These are phyloP conservation scores for Elymnias hypermnestra DNA, from an alignment of 1,140 invertebrate species.

Conservation along the genomic window DNA sequence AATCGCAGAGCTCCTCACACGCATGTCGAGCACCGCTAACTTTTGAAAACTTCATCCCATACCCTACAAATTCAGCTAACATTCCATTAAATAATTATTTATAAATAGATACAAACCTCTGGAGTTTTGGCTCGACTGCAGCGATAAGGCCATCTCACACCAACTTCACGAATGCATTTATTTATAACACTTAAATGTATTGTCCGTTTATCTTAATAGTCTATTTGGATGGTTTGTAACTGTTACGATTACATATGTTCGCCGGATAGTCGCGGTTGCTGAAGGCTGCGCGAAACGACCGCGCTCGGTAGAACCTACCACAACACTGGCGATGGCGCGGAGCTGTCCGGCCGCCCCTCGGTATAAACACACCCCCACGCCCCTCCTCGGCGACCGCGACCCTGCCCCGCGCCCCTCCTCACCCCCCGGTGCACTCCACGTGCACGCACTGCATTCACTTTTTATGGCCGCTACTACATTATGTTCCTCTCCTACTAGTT, in stretches of 20 bases:
- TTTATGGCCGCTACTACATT: conserved; percentile 69
- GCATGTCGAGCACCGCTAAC: conserved; percentile 57
- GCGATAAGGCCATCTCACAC: conserved; percentile 72
- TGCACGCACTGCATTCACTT: conserved; percentile 72
- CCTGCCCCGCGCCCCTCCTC: conserved; percentile 15
- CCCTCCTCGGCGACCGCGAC: conserved; percentile 36
- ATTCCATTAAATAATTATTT: too few relatives aligned
- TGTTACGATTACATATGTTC: conserved; percentile 41
- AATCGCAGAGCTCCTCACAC: conserved; percentile 51
- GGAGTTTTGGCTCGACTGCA: conserved; percentile 69
- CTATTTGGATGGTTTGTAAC: conserved; percentile 2
- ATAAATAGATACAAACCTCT: conserved; percentile 70
- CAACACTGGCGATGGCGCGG: conserved; percentile 64
- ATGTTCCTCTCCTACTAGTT: conserved; percentile 62
- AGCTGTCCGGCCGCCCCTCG: conserved; percentile 59
- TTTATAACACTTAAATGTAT: conserved; percentile 30
- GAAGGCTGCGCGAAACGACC: conserved; percentile 43
- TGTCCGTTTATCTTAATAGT: conserved; percentile 3
- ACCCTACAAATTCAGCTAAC: conserved; percentile 20
- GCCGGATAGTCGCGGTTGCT: conserved; percentile 47
- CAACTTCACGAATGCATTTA: conserved; percentile 59
- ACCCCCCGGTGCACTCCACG: conserved; percentile 54
- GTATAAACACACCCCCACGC: conserved; percentile 66
- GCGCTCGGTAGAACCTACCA: conserved; percentile 69
- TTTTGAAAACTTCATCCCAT: conserved; percentile 64